Evolutionary conservation across 1,140 invertebrate species (phyloP).

Genomic region (Drosophila gunungcola): DNA sequence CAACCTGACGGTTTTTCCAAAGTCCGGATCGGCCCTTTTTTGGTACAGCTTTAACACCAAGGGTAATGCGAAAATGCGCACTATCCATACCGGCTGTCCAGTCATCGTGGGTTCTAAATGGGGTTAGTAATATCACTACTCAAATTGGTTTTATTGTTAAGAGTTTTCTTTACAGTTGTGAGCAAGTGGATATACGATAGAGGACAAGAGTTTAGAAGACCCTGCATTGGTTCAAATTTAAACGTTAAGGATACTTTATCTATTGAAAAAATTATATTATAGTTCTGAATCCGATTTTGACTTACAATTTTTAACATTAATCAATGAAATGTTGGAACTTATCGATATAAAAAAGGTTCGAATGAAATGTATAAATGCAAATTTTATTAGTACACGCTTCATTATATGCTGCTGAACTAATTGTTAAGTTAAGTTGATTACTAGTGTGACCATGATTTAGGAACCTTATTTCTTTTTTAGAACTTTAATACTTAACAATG

Average conservation of each 20-base stretch:
- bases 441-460: too few relatives aligned
- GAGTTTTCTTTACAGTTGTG: not conserved
- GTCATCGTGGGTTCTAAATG: constrained; percentile 98
- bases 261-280: constrained; percentile 1
- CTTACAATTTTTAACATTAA: too few relatives aligned
- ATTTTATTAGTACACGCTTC: too few relatives aligned
- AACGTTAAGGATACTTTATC: not conserved
- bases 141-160: too few relatives aligned
- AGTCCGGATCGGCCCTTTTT: constrained; percentile 94
- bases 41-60: constrained; percentile 96
- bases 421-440: too few relatives aligned
- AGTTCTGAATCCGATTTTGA: too few relatives aligned
- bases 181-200: constrained; percentile 9
- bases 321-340: too few relatives aligned
- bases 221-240: not conserved
- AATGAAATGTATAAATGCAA: too few relatives aligned
- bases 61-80: constrained; percentile 95
- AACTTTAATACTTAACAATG: too few relatives aligned
- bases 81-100: constrained; percentile 97
- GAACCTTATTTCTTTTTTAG: too few relatives aligned
- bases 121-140: constrained; percentile 87
- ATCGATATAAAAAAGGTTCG: too few relatives aligned
- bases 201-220: constrained; percentile 3
- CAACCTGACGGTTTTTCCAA: constrained; percentile 93
- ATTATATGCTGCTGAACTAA: too few relatives aligned